A percentile compares a stretch with the other conserved stretches of the same genome.
These are phyloP conservation scores for Lasioglossum calceatum DNA, from an alignment of 2,888 invertebrate species.

Conservation along the genomic window DNA sequence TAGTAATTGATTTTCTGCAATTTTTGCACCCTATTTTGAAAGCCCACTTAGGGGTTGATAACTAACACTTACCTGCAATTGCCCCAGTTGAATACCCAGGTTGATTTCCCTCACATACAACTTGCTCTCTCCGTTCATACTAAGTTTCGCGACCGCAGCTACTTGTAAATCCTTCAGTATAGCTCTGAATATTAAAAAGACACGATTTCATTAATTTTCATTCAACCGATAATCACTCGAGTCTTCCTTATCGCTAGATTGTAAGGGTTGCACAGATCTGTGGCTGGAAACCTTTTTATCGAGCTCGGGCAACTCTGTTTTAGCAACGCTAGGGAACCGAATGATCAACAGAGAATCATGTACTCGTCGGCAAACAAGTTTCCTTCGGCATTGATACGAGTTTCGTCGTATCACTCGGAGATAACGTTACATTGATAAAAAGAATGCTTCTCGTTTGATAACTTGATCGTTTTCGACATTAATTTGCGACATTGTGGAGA, in stretches of 20 bases:
- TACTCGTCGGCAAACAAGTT: constrained; percentile 6
- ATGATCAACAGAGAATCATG: constrained; percentile 15
- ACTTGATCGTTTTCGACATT: neutral
- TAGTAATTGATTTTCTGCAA: neutral
- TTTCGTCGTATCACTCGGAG: constrained; percentile 5
- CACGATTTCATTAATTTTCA: neutral
- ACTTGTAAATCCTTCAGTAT: constrained; percentile 11
- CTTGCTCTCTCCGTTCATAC: neutral
- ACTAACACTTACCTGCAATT: constrained; percentile 57
- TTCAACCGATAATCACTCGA: neutral
- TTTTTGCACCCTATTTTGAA: neutral
- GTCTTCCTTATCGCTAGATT: neutral
- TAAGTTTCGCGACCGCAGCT: constrained; percentile 1
- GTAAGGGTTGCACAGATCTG: neutral
- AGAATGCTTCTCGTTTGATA: neutral
- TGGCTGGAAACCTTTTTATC: neutral
- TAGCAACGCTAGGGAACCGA: constrained; percentile 25
- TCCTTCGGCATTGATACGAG: neutral
- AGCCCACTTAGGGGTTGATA: neutral
- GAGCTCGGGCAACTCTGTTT: neutral
- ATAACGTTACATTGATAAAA: constrained; percentile 1
- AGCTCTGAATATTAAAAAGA: constrained; percentile 33
- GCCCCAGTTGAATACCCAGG: constrained; percentile 23
- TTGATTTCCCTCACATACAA: constrained; percentile 32
- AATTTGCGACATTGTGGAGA: neutral